phyloP scores from a whole-genome alignment of 2,888 invertebrate species.

The Spodoptera picta region DNA sequence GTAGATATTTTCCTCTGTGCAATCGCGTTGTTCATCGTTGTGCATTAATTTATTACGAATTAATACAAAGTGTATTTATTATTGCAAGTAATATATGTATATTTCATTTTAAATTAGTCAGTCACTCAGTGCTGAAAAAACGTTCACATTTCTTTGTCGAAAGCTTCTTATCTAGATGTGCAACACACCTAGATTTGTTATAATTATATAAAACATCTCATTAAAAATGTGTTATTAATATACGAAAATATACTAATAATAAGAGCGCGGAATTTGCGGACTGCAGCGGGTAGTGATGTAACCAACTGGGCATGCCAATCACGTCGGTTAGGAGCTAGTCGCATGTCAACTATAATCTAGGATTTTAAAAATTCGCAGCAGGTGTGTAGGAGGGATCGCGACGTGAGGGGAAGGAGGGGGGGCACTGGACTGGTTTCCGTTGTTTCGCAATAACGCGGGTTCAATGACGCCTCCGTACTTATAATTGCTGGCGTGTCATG shows the following conservation, averaged over 20 bases:
- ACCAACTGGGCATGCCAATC: conserved; percentile 74
- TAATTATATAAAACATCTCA: conserved; percentile 36
- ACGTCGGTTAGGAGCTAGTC: conserved; percentile 75
- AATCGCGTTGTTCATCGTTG: too few species aligned
- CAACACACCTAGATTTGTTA: neutral
- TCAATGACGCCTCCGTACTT: conserved; percentile 85
- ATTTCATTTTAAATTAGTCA: too few species aligned
- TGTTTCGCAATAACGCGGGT: conserved; percentile 88
- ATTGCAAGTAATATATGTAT: neutral
- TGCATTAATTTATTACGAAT: neutral
- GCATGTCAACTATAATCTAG: conserved; percentile 87
- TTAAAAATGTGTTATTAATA: conserved; percentile 7
- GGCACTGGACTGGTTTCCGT: conserved; percentile 86
- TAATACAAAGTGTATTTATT: neutral
- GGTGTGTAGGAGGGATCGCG: conserved; percentile 70
- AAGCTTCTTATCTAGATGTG: too few species aligned
- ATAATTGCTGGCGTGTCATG: conserved; percentile 84
- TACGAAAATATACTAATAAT: conserved; percentile 19
- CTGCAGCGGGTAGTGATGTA: conserved; percentile 76
- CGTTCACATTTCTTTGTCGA: conserved; percentile 9
- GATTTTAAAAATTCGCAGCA: conserved; percentile 87
- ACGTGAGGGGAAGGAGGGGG: conserved; percentile 49
- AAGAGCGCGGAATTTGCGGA: conserved; percentile 52
- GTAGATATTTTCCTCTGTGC: conserved; percentile 1
- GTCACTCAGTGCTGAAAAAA: too few species aligned